Evolutionary conservation across 2,797 vertebrate species (phyloP).

Genomic region (Myiotriccus ornatus): DNA sequence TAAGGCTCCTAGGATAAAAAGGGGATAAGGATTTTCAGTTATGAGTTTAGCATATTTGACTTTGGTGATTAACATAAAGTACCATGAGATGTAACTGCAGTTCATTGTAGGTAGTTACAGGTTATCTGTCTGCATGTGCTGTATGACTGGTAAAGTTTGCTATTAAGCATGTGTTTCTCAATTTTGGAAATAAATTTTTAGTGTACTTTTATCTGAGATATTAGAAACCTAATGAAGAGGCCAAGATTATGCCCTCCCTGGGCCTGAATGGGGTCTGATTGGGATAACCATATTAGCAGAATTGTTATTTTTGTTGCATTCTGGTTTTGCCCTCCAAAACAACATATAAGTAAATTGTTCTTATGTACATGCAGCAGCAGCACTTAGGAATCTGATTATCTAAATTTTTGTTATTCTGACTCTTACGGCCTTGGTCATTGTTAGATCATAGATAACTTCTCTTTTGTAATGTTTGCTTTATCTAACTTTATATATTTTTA

Average conservation of each 20-base stretch:
- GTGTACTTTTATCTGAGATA: background rate
- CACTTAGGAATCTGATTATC: background rate
- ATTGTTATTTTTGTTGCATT: background rate
- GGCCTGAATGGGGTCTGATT: background rate
- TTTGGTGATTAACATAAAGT: background rate
- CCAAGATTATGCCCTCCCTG: background rate
- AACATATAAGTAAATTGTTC: background rate
- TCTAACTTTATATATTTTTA: background rate
- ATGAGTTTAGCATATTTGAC: background rate
- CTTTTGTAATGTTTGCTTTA: background rate
- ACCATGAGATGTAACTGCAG: background rate
- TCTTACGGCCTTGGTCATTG: background rate
- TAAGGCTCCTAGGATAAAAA: background rate
- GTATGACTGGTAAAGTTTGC: background rate
- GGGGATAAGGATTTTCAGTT: background rate
- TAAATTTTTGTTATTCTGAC: background rate
- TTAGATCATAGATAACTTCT: background rate
- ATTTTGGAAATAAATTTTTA: background rate
- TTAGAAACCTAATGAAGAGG: background rate
- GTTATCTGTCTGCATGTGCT: background rate
- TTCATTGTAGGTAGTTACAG: background rate
- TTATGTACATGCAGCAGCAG: background rate
- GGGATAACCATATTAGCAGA: background rate
- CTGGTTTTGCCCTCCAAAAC: background rate
- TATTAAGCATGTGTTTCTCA: background rate